Conservation (phyloP, 2,113 vertebrate species). For the Myiagra hebetior region DNA sequence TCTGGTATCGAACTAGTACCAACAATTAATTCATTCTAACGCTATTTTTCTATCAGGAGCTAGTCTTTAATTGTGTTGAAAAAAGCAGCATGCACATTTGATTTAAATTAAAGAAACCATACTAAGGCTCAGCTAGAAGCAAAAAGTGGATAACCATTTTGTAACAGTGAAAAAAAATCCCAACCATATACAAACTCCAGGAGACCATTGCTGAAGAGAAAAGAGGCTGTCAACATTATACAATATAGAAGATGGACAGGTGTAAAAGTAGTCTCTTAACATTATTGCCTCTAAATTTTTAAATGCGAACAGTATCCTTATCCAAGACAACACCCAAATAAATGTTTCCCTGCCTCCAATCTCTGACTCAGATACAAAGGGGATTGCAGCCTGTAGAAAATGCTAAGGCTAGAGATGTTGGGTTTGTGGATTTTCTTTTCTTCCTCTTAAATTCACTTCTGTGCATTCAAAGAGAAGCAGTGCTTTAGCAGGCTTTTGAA, state of each 20-base stretch:
- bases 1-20: constrained; percentile 53
- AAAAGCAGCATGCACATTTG: constrained; percentile 49
- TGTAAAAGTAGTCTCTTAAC: background rate
- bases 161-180: background rate
- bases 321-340: background rate
- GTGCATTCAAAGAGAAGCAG: background rate
- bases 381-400: background rate
- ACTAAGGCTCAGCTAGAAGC: constrained; percentile 26
- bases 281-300: background rate
- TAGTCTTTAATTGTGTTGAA: constrained; percentile 51
- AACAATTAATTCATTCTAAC: constrained; percentile 65
- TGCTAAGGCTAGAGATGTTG: background rate
- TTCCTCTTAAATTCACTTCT: background rate
- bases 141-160: constrained; percentile 45
- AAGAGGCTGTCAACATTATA: background rate
- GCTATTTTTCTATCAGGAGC: constrained; percentile 61
- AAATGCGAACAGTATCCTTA: background rate
- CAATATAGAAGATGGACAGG: background rate
- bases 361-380: background rate
- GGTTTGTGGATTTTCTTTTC: background rate
- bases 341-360: background rate
- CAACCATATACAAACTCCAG: background rate
- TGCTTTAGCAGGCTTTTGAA: background rate
- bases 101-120: constrained; percentile 56
- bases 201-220: background rate